A percentile compares a stretch with the other conserved stretches of the same genome.
These are phyloP conservation scores for Cryptophagus acutangulus DNA, from an alignment of 2,888 invertebrate species.

Conservation along the genomic window DNA sequence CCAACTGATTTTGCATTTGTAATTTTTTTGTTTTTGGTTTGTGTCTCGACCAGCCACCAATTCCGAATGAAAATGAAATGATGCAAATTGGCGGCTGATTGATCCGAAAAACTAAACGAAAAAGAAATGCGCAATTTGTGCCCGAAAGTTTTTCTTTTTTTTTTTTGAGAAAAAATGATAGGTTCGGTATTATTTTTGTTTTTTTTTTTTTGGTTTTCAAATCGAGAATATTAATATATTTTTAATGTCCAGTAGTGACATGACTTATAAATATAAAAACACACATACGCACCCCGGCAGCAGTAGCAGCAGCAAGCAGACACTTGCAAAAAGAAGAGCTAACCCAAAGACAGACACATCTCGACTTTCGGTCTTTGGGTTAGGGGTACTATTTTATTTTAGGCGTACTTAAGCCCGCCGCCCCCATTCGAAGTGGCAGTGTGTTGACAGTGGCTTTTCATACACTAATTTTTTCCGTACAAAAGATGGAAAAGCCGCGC, in stretches of 20 bases:
- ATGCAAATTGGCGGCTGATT: too few species aligned
- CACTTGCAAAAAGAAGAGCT: constrained; percentile 24
- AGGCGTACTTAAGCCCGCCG: constrained; percentile 17
- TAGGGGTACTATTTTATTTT: constrained; percentile 29
- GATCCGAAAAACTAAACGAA: too few species aligned
- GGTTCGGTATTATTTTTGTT: constrained; percentile 12
- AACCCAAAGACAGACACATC: constrained; percentile 22
- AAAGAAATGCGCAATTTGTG: too few species aligned
- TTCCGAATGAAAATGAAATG: too few species aligned
- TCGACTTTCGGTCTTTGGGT: constrained; percentile 20
- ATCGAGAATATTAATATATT: constrained; percentile 29
- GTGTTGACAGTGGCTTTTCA: too few species aligned
- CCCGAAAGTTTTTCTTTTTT: constrained; percentile 22
- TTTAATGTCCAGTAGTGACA: constrained; percentile 34
- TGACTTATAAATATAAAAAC: constrained; percentile 40
- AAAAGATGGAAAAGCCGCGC: constrained; percentile 18
- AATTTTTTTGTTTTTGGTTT: too few species aligned
- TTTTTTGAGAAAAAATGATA: constrained; percentile 19
- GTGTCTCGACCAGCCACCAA: too few species aligned
- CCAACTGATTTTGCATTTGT: too few species aligned
- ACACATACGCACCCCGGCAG: constrained; percentile 30
- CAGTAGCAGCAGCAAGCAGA: too few species aligned
- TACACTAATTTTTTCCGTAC: too few species aligned
- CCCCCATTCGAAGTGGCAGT: constrained; percentile 14
- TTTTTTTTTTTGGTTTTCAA: constrained; percentile 1